Evolutionary conservation across 1,140 invertebrate species (phyloP).

Genomic region (Adoxophyes honmai): DNA sequence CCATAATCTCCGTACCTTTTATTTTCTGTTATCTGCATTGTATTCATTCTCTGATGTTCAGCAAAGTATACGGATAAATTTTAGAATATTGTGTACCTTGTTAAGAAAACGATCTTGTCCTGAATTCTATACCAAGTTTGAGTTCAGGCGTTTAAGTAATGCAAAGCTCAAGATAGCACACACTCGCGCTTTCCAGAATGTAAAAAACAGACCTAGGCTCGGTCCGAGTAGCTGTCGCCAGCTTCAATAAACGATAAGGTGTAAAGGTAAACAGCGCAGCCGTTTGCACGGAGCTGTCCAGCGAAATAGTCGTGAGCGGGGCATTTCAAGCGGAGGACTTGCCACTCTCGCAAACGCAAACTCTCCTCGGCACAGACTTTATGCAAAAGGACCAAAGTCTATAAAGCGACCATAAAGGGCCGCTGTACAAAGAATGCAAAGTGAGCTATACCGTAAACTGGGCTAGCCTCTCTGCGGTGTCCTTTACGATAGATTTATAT

Average conservation of each 20-base stretch:
- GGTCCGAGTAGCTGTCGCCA: not conserved
- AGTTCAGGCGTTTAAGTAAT: too few species aligned
- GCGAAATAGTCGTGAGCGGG: not conserved
- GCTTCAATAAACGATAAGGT: conserved; percentile 10
- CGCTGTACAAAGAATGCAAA: conserved; percentile 71
- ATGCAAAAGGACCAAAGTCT: conserved; percentile 70
- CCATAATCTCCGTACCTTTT: too few species aligned
- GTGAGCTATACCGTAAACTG: conserved; percentile 71
- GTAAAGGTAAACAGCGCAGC: not conserved
- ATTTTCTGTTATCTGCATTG: too few species aligned
- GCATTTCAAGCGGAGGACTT: not conserved
- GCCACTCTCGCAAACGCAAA: conserved; percentile 24
- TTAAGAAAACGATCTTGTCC: too few species aligned
- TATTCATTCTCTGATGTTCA: too few species aligned
- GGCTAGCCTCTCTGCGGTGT: conserved; percentile 57
- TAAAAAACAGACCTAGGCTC: too few species aligned
- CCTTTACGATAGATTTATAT: conserved; percentile 76
- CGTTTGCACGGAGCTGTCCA: not conserved
- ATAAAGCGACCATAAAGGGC: conserved; percentile 72
- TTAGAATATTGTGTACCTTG: too few species aligned
- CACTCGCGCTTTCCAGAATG: too few species aligned
- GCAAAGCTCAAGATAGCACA: too few species aligned
- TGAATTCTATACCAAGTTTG: too few species aligned
- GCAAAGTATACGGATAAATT: too few species aligned
- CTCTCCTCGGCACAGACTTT: conserved; percentile 42